phyloP scores from a whole-genome alignment of 2,888 invertebrate genomes.

The Aspidapion aeneum region DNA sequence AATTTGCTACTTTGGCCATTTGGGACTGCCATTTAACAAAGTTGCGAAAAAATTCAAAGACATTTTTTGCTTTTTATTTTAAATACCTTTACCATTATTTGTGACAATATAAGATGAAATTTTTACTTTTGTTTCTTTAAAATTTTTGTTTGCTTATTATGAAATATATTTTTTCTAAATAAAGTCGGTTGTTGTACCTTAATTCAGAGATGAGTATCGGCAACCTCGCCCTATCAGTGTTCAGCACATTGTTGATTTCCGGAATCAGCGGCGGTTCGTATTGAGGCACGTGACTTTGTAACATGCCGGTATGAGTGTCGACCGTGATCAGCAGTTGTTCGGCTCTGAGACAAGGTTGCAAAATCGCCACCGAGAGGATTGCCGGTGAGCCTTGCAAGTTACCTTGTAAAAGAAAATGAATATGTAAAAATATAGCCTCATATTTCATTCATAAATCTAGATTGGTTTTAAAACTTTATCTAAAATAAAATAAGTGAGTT shows the following conservation, averaged over 20 bases:
- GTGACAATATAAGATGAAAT: no score
- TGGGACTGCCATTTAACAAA: no score
- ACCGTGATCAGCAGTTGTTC: conserved; percentile 91
- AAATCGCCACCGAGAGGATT: conserved; percentile 84
- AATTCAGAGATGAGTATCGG: conserved; percentile 67
- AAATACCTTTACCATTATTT: no score
- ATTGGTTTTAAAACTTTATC: no score
- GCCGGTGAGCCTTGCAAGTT: conserved; percentile 89
- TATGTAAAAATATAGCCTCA: conserved; percentile 1
- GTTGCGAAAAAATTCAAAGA: no score
- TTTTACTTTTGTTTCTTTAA: no score
- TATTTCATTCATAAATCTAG: no score
- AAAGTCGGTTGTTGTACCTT: no score
- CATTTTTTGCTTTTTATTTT: no score
- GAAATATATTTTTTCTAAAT: no score
- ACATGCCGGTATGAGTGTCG: conserved; percentile 90
- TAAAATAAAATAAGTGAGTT: background rate
- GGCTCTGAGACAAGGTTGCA: conserved; percentile 86
- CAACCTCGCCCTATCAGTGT: conserved; percentile 66
- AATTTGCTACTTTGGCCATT: no score
- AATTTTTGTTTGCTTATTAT: no score
- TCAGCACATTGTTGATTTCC: conserved; percentile 79
- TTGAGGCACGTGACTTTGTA: conserved; percentile 89
- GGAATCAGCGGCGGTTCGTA: conserved; percentile 78
- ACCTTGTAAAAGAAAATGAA: conserved; percentile 52